Evolutionary conservation across 2,888 invertebrate species (phyloP).

Genomic region (Hyposoter dolosus): DNA sequence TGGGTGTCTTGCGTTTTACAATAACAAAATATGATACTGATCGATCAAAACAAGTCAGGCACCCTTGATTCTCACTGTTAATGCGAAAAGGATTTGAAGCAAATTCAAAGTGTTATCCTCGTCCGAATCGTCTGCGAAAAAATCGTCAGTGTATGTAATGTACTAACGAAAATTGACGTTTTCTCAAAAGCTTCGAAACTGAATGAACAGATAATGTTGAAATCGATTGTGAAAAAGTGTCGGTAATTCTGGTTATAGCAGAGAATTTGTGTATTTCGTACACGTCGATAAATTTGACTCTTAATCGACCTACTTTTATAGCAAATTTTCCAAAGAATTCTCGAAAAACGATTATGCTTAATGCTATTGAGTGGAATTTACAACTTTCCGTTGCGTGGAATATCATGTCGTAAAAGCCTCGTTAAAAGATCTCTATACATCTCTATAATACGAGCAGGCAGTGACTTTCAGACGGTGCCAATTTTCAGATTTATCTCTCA

Average conservation of each 20-base stretch:
- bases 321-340: neutral
- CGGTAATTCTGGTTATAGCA: neutral
- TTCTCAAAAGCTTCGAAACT: neutral
- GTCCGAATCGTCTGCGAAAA: neutral
- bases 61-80: neutral
- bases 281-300: constrained; percentile 24
- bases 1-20: constrained; percentile 53
- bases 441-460: constrained; percentile 19
- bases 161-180: neutral
- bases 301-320: constrained; percentile 3
- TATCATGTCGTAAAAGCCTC: constrained; percentile 55
- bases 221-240: neutral
- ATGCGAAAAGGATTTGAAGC: neutral
- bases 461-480: constrained; percentile 50
- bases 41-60: neutral
- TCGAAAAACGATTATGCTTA: constrained; percentile 37
- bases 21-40: constrained; percentile 57
- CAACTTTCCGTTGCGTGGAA: constrained; percentile 16
- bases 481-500: constrained; percentile 51
- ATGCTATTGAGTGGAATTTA: constrained; percentile 46
- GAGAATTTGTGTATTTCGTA: constrained; percentile 3
- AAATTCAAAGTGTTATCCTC: neutral
- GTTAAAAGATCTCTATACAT: constrained; percentile 25
- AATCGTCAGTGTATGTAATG: neutral
- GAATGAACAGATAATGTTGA: neutral